phyloP scores from a whole-genome alignment of 2,797 vertebrate genomes.

The Cossypha caffra region DNA sequence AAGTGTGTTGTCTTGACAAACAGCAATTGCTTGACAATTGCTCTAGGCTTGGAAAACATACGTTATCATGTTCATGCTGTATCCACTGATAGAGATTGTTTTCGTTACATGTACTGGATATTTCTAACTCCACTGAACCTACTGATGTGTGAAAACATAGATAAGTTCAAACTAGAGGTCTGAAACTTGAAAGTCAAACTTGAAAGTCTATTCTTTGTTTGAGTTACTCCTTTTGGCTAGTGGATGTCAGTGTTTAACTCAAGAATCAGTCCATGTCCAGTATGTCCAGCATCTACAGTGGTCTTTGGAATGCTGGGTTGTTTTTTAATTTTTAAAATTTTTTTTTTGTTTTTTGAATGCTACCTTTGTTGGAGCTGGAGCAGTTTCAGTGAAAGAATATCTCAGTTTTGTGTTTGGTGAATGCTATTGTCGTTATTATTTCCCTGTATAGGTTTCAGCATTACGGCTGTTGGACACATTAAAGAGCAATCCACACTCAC shows the following conservation, averaged over 20 bases:
- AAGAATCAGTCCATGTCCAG: background rate
- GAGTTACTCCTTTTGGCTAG: background rate
- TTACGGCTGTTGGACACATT: background rate
- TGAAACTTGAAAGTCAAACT: background rate
- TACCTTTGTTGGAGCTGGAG: slow-evolving; percentile 18
- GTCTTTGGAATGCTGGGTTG: background rate
- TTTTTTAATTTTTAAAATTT: background rate
- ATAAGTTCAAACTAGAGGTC: slow-evolving; percentile 7
- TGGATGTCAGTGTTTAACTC: background rate
- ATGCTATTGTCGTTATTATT: background rate
- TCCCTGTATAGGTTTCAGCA: background rate
- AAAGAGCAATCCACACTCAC: background rate
- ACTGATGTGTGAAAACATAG: slow-evolving; percentile 37
- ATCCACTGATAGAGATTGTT: slow-evolving; percentile 48
- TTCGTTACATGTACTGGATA: background rate
- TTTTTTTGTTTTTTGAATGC: background rate
- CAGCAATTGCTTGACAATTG: slow-evolving; percentile 39
- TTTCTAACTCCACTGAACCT: background rate
- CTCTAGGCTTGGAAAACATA: slow-evolving; percentile 33
- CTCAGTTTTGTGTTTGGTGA: background rate
- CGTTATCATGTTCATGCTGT: background rate
- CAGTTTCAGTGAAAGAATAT: background rate
- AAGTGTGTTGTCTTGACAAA: slow-evolving; percentile 17
- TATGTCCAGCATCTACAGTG: background rate
- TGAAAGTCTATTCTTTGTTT: background rate